phyloP scores from a whole-genome alignment of 2,113 vertebrate species.

The Tragelaphus scriptus region DNA sequence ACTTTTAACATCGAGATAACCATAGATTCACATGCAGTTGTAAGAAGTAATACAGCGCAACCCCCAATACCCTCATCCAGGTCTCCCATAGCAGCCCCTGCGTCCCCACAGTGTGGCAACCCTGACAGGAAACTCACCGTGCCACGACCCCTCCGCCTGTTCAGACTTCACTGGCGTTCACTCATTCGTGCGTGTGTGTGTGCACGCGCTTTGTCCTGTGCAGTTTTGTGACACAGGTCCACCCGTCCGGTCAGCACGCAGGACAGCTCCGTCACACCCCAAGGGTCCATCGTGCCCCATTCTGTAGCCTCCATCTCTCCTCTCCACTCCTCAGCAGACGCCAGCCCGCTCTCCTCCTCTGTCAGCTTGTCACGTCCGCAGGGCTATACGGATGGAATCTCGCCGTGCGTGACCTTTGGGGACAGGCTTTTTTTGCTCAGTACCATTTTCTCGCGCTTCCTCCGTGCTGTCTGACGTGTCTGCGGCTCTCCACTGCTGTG shows the following conservation, averaged over 20 bases:
- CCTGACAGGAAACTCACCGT: rapidly evolving
- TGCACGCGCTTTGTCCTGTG: background rate
- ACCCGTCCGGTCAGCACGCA: background rate
- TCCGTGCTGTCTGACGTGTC: rapidly evolving
- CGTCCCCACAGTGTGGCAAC: rapidly evolving
- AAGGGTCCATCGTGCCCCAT: background rate
- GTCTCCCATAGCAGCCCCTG: background rate
- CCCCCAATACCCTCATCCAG: too few relatives aligned
- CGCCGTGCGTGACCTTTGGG: rapidly evolving
- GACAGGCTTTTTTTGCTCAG: rapidly evolving
- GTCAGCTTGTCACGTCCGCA: rapidly evolving
- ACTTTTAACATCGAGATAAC: background rate
- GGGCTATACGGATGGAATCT: background rate
- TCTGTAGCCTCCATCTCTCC: background rate
- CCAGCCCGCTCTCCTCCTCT: rapidly evolving
- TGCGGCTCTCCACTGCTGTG: rapidly evolving
- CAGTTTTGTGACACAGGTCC: background rate
- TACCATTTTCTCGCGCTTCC: rapidly evolving
- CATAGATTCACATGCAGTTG: background rate
- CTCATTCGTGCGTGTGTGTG: background rate
- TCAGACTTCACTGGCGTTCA: background rate
- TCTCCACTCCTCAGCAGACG: rapidly evolving
- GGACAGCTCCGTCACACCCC: background rate
- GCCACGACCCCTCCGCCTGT: rapidly evolving
- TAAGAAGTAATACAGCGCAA: background rate